A percentile compares a stretch with the other conserved stretches of the same genome.
Conservation (phyloP, 1,140 invertebrate genomes). For the Medauroidea extradentata region DNA sequence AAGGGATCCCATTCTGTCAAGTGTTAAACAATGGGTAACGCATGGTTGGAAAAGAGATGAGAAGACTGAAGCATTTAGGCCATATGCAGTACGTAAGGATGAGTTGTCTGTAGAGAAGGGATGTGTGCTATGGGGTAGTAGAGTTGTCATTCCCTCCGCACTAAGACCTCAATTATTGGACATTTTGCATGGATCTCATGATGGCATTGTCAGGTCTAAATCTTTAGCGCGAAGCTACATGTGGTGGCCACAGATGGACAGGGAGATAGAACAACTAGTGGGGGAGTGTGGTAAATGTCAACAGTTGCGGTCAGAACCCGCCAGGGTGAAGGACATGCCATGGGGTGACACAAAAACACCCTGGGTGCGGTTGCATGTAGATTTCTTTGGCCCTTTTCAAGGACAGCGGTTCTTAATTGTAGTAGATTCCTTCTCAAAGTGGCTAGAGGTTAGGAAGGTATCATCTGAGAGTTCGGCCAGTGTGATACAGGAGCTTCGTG, state of each 20-base stretch:
- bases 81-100: neutral
- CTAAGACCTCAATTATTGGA: conserved; percentile 24
- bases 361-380: conserved; percentile 35
- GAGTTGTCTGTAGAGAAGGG: conserved; percentile 2
- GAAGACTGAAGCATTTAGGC: neutral
- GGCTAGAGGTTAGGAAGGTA: conserved; percentile 35
- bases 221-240: conserved; percentile 34
- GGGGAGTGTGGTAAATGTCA: conserved; percentile 16
- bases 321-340: neutral
- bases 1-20: neutral
- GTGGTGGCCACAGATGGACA: conserved; percentile 41
- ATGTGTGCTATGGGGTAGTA: conserved; percentile 17
- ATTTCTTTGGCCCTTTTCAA: conserved; percentile 32
- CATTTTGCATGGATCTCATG: conserved; percentile 35
- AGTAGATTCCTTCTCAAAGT: conserved; percentile 40
- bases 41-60: conserved; percentile 10
- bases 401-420: conserved; percentile 13
- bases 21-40: conserved; percentile 1
- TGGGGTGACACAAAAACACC: neutral
- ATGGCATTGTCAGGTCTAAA: conserved; percentile 40
- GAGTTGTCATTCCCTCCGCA: conserved; percentile 28
- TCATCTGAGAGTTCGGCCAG: neutral
- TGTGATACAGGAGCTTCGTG: conserved; percentile 17
- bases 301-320: conserved; percentile 1
- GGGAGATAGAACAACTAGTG: conserved; percentile 28